These are phyloP conservation scores for Eulithis prunata DNA, from an alignment of 2,888 invertebrate genomes.

Conservation along the genomic window DNA sequence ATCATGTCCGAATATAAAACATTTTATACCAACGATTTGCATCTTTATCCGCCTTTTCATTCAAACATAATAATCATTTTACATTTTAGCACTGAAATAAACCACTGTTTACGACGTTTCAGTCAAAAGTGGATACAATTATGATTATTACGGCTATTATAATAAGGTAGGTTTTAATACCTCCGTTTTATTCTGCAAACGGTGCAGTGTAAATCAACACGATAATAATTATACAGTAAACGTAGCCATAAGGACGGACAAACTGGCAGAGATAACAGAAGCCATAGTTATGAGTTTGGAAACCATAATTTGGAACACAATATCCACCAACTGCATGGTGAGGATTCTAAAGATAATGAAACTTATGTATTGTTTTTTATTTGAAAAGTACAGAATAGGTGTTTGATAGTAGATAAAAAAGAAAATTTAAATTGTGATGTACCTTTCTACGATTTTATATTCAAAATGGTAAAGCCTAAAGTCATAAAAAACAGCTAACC, in stretches of 20 bases:
- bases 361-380: too few relatives aligned
- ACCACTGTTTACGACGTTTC: conserved; percentile 27
- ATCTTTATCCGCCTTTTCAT: background rate
- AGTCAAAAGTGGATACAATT: conserved; percentile 38
- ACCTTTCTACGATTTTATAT: too few relatives aligned
- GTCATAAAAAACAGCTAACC: too few relatives aligned
- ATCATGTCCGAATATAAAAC: background rate
- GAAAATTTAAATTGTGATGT: too few relatives aligned
- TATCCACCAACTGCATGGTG: background rate
- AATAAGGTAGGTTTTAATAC: conserved; percentile 50
- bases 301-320: background rate
- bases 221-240: conserved; percentile 77
- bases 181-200: conserved; percentile 76
- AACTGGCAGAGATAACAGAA: conserved; percentile 61
- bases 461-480: too few relatives aligned
- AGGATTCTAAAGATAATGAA: too few relatives aligned
- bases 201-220: conserved; percentile 76
- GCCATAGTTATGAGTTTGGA: conserved; percentile 25
- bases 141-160: conserved; percentile 43
- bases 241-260: conserved; percentile 68
- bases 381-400: too few relatives aligned
- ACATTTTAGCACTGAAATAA: conserved; percentile 34
- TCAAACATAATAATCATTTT: conserved; percentile 13
- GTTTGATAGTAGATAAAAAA: too few relatives aligned
- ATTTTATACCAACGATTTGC: background rate